Percentiles rank a stretch among this genome's conserved stretches.
phyloP scores from a whole-genome alignment of 2,113 vertebrate species.

The Hucho hucho region DNA sequence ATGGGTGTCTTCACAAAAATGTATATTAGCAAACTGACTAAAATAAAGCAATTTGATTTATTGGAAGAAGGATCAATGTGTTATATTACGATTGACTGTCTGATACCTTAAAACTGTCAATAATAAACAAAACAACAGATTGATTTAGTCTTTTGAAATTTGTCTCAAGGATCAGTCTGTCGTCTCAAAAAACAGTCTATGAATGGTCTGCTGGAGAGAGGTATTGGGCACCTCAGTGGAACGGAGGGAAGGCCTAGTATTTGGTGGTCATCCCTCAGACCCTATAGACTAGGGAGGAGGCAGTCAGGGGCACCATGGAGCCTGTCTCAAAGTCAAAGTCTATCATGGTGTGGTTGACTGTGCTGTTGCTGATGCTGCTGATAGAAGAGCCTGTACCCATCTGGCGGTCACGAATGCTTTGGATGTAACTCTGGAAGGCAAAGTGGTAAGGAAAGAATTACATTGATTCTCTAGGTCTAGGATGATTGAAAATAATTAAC shows the following conservation, averaged over 20 bases:
- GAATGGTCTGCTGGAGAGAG: background rate
- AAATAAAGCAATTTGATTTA: background rate
- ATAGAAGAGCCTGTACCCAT: constrained; percentile 72
- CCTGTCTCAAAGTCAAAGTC: constrained; percentile 83
- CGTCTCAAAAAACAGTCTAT: background rate
- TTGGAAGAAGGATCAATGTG: background rate
- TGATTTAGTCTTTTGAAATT: background rate
- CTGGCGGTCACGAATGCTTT: constrained; percentile 79
- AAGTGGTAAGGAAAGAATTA: background rate
- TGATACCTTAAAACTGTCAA: background rate
- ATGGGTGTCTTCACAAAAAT: background rate
- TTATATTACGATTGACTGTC: background rate
- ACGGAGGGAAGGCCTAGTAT: background rate
- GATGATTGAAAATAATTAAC: background rate
- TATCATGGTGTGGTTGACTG: constrained; percentile 70
- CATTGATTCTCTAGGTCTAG: background rate
- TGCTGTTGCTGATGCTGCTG: constrained; percentile 62
- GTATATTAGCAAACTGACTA: background rate
- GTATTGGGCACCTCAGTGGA: background rate
- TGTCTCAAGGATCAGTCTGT: background rate
- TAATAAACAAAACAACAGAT: background rate
- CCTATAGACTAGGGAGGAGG: constrained; percentile 59
- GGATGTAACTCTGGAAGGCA: constrained; percentile 79
- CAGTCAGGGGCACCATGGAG: constrained; percentile 79
- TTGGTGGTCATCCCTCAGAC: constrained; percentile 54